Conservation (phyloP, 2,113 vertebrate species). For the Hydropotes inermis region DNA sequence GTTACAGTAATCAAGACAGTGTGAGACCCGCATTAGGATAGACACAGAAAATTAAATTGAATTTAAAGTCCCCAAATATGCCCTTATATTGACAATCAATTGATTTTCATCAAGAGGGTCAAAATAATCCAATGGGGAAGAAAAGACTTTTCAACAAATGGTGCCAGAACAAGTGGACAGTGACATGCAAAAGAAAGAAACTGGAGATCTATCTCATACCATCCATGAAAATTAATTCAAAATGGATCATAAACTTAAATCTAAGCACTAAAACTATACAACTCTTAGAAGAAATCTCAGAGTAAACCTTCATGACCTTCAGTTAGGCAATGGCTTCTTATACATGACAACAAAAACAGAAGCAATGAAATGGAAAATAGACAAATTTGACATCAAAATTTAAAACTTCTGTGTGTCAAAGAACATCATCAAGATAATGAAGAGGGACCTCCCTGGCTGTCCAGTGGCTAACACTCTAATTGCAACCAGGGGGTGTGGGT, state of each 20-base stretch:
- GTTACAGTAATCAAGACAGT: background rate
- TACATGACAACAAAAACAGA: background rate
- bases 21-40: background rate
- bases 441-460: no score
- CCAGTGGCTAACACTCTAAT: no score
- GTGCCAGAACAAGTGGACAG: background rate
- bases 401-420: background rate
- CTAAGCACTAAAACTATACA: background rate
- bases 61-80: background rate
- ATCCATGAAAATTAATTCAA: background rate
- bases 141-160: background rate
- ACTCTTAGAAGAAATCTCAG: background rate
- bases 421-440: background rate
- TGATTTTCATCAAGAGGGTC: background rate
- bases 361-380: background rate
- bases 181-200: background rate
- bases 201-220: background rate
- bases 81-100: background rate
- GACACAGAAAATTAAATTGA: background rate
- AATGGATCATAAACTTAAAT: background rate
- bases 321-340: background rate
- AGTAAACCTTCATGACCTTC: background rate
- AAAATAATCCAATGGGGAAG: background rate
- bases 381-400: background rate
- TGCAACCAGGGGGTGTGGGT: background rate